Percentiles rank a stretch among this genome's conserved stretches.
Evolutionary conservation across 2,888 invertebrate species (phyloP).

Genomic region (Hyposoter didymator): DNA sequence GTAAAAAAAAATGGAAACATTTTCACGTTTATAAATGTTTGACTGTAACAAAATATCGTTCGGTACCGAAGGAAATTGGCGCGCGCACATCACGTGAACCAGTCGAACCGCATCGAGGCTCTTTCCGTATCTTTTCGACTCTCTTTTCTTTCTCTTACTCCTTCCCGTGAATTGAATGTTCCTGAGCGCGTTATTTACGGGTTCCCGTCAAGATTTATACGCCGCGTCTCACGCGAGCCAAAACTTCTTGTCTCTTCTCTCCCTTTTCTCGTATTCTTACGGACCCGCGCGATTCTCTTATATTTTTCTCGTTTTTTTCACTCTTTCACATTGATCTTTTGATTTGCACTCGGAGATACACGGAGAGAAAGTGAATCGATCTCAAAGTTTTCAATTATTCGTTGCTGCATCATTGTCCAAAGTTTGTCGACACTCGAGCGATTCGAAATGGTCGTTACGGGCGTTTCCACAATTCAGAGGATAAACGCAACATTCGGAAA

Average conservation of each 20-base stretch:
- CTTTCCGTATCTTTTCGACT: slow-evolving; percentile 41
- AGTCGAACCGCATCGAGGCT: slow-evolving; percentile 25
- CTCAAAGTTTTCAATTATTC: neutral
- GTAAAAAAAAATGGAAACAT: neutral
- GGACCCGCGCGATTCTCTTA: slow-evolving; percentile 47
- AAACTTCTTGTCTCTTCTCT: slow-evolving; percentile 47
- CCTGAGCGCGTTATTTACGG: slow-evolving; percentile 80
- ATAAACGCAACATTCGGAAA: no score
- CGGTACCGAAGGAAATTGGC: slow-evolving; percentile 8
- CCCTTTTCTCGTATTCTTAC: slow-evolving; percentile 58
- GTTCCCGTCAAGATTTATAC: slow-evolving; percentile 79
- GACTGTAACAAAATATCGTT: slow-evolving; percentile 23
- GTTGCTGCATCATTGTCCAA: no score
- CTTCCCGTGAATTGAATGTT: slow-evolving; percentile 81
- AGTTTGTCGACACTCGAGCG: no score
- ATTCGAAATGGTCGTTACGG: no score
- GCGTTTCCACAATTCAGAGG: no score
- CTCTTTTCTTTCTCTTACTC: slow-evolving; percentile 60
- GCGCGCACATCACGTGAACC: slow-evolving; percentile 55
- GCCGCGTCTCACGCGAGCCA: slow-evolving; percentile 71
- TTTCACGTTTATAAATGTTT: no score
- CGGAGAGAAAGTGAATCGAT: neutral
- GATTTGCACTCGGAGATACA: neutral
- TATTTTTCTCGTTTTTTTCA: slow-evolving; percentile 55
- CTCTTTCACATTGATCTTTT: slow-evolving; percentile 8